Conservation (phyloP, 2,888 invertebrate genomes). For the Lottia gigantea region DNA sequence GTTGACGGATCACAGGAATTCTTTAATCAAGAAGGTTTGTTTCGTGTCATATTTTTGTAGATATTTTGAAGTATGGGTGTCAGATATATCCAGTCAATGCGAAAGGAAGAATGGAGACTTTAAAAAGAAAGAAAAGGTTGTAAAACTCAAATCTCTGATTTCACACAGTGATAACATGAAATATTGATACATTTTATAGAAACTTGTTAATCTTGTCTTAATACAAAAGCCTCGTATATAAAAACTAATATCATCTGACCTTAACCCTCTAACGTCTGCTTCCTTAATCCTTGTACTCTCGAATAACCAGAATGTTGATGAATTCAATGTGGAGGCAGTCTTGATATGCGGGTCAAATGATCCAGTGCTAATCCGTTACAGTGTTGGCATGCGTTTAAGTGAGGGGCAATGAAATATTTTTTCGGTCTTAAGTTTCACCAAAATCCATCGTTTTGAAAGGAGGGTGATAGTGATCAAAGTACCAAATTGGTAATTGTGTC, state of each 20-base stretch:
- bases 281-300: not conserved
- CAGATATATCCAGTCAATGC: not conserved
- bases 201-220: not conserved
- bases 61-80: not conserved
- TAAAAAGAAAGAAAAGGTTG: not conserved
- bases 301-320: not conserved
- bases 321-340: not conserved
- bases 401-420: slow-evolving; percentile 6
- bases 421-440: slow-evolving; percentile 4
- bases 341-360: not conserved
- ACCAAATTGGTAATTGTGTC: slow-evolving; percentile 5
- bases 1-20: not conserved
- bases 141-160: slow-evolving; percentile 4
- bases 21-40: slow-evolving; percentile 2
- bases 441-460: not conserved
- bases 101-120: not conserved
- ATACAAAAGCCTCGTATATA: not conserved
- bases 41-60: not conserved
- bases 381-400: slow-evolving; percentile 11
- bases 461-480: not conserved
- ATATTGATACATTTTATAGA: slow-evolving; percentile 10
- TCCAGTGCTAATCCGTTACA: slow-evolving; percentile 9
- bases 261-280: slow-evolving; percentile 1
- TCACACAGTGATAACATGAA: slow-evolving; percentile 6
- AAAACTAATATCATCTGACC: not conserved